These are phyloP conservation scores for Drosophila burlai DNA, from an alignment of 1,140 invertebrate genomes.

Conservation along the genomic window DNA sequence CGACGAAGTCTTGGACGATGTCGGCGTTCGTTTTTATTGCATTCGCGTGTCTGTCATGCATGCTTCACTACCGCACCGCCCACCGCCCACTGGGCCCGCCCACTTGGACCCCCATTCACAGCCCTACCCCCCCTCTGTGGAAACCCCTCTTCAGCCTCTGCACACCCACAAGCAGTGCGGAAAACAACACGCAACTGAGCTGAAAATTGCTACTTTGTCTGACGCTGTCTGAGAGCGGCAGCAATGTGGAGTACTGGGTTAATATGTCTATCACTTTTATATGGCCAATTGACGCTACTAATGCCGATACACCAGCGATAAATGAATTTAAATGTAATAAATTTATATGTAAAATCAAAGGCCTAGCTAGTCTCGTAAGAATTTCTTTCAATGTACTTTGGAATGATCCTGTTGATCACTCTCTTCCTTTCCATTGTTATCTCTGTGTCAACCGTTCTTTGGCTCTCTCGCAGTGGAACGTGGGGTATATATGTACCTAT, in stretches of 20 bases:
- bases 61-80: constrained; percentile 62
- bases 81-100: background rate
- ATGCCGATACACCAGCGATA: constrained; percentile 6
- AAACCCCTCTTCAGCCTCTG: background rate
- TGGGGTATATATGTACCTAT: background rate
- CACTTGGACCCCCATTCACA: constrained; percentile 1
- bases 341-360: background rate
- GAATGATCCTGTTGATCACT: constrained; percentile 4
- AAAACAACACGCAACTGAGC: constrained; percentile 71
- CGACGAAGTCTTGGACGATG: constrained; percentile 8
- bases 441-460: background rate
- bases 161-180: constrained; percentile 1
- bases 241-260: constrained; percentile 78
- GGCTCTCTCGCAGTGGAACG: background rate
- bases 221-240: constrained; percentile 20
- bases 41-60: constrained; percentile 77
- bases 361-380: background rate
- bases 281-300: constrained; percentile 71
- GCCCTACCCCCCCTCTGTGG: background rate
- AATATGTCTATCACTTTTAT: constrained; percentile 82
- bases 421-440: background rate
- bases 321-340: background rate
- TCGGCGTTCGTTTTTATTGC: constrained; percentile 68
- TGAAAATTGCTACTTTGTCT: constrained; percentile 80
- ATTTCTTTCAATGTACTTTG: background rate